phyloP scores from a whole-genome alignment of 2,113 vertebrate genomes.

The Callaeas wilsoni region DNA sequence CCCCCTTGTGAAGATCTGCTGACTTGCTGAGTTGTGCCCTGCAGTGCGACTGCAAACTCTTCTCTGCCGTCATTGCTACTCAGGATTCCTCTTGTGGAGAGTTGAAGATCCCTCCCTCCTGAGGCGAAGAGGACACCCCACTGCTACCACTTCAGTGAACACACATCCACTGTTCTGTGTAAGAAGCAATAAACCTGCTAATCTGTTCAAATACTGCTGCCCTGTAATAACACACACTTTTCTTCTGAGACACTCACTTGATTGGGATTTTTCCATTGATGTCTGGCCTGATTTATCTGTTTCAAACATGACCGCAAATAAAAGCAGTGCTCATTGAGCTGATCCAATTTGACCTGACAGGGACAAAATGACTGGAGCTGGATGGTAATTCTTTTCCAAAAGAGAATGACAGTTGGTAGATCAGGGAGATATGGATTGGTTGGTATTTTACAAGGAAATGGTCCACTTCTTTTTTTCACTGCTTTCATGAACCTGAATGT shows the following conservation, averaged over 20 bases:
- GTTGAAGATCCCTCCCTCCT: not conserved
- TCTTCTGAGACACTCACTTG: not conserved
- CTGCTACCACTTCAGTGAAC: not conserved
- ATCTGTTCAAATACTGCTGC: not conserved
- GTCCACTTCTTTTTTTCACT: not conserved
- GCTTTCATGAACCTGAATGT: not conserved
- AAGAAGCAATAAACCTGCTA: not conserved
- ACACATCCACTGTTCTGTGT: not conserved
- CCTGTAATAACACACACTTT: not conserved
- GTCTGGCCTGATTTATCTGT: slow-evolving; percentile 42
- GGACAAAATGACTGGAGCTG: slow-evolving; percentile 24
- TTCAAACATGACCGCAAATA: slow-evolving; percentile 29
- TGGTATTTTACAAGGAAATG: not conserved
- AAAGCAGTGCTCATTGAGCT: not conserved
- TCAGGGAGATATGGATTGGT: not conserved
- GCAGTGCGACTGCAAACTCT: not conserved
- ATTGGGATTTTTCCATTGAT: slow-evolving; percentile 44
- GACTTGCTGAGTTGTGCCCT: not conserved
- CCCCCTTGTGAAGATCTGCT: not conserved
- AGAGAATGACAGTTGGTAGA: not conserved
- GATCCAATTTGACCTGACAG: slow-evolving; percentile 56
- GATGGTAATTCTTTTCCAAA: slow-evolving; percentile 23
- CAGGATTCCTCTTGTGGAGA: not conserved
- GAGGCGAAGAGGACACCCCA: not conserved
- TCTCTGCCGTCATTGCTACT: not conserved